Evolutionary conservation across 1,140 invertebrate genomes (phyloP), one percentile per base, ranked within the genome.

Genomic region (Tenebrio molitor): DNA sequence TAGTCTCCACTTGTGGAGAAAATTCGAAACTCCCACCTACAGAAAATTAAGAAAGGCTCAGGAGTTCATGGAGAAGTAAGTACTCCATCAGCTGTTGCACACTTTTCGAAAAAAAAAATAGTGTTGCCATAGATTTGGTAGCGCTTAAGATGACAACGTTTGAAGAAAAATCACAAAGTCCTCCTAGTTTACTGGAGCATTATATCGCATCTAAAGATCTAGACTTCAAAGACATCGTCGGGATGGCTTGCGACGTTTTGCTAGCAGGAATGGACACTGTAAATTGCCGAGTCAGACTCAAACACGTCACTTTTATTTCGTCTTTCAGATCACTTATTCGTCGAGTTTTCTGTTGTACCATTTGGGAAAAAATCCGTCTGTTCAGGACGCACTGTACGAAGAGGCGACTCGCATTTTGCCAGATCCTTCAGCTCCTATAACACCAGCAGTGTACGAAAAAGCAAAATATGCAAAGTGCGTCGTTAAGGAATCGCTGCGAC

Each of bases 231-330:
- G 95, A 97, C 83, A 85, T 96, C 4, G 85, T 92, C 16, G 93
- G 93, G 53, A 89, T 95, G 85, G 88, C 92, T 17, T 90, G 92
- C 21, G 95, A 97, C 84, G 89, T 95, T 80, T 80, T 97, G 2
- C 84, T 96, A 71, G 95, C 93, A 23, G 94, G 94, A 46, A 89
- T 96, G 33, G 95, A 97, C 82, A 97, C 95, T 62, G 92, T 93
- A 86, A 86, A 79, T 12, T n/a, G n/a, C n/a, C n/a, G n/a, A n/a
- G n/a, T n/a, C n/a, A n/a, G n/a, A n/a, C n/a, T n/a, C n/a, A n/a
- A n/a, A n/a, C n/a, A n/a, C n/a, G n/a, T n/a, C n/a, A n/a, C n/a
- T n/a, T n/a, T n/a, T n/a, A n/a, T n/a, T n/a, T n/a, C n/a, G n/a
- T n/a, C 8, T 89, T 89, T 70, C 79, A 96, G 94, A 95, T 93